These are phyloP conservation scores for Heliconius hortense DNA, from an alignment of 2,888 invertebrate species.

Conservation along the genomic window DNA sequence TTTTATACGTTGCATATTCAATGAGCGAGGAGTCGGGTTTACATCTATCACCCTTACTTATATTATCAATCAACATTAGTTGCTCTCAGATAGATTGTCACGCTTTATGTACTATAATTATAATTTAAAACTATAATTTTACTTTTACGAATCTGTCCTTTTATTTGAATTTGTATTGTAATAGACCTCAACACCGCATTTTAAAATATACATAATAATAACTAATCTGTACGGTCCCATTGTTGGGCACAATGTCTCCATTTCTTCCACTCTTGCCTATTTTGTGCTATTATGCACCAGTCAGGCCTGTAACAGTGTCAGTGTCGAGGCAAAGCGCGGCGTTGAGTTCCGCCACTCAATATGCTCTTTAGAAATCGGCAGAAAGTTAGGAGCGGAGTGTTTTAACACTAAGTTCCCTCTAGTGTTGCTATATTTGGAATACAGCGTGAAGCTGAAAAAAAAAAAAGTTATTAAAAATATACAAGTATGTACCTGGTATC, in stretches of 20 bases:
- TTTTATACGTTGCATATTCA: not conserved
- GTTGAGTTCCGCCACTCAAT: too few species aligned
- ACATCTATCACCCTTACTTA: slow-evolving; percentile 14
- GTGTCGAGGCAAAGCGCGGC: too few species aligned
- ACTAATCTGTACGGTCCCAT: not conserved
- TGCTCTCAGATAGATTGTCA: slow-evolving; percentile 13
- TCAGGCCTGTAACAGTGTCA: too few species aligned
- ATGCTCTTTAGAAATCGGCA: too few species aligned
- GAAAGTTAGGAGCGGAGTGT: too few species aligned
- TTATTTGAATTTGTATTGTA: not conserved
- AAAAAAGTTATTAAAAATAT: not conserved
- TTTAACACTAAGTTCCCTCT: too few species aligned
- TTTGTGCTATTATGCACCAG: too few species aligned
- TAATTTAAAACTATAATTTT: not conserved
- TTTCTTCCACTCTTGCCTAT: not conserved
- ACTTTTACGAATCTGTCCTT: not conserved
- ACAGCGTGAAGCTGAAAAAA: not conserved
- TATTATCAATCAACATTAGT: slow-evolving; percentile 28
- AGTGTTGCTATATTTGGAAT: not conserved
- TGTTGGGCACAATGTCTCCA: not conserved
- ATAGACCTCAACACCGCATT: not conserved
- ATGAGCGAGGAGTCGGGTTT: slow-evolving; percentile 13
- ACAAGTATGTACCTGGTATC: not conserved
- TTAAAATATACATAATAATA: not conserved
- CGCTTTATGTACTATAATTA: too few species aligned